A percentile compares a stretch with the other conserved stretches of the same genome.
These are phyloP conservation scores for Pseudomyrmex pallidus DNA, from an alignment of 1,140 invertebrate species.

Conservation along the genomic window DNA sequence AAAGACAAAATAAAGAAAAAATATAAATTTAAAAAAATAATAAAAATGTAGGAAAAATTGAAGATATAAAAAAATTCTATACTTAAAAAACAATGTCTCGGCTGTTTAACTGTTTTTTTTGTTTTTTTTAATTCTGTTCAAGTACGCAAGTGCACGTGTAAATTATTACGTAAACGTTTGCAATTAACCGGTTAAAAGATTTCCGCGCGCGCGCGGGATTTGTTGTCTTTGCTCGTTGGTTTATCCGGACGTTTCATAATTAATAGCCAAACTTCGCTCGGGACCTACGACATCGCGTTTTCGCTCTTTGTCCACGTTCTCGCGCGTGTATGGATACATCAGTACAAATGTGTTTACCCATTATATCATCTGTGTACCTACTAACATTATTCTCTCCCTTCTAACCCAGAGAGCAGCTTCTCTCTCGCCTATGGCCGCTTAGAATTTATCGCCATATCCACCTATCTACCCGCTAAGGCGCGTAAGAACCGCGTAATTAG, in stretches of 20 bases:
- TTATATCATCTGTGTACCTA: constrained; percentile 48
- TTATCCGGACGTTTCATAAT: constrained; percentile 44
- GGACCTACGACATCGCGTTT: constrained; percentile 21
- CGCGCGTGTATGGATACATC: constrained; percentile 38
- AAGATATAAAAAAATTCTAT: too few species aligned
- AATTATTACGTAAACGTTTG: not conserved
- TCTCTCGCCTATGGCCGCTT: constrained; percentile 49
- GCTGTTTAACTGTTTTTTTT: not conserved
- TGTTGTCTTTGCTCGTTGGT: constrained; percentile 10
- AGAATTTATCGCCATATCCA: constrained; percentile 70
- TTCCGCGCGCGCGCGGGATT: not conserved
- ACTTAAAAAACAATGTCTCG: too few species aligned
- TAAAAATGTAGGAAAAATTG: too few species aligned
- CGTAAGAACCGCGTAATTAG: constrained; percentile 76
- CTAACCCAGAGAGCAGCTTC: constrained; percentile 67
- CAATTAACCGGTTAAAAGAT: constrained; percentile 21
- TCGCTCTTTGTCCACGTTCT: constrained; percentile 39
- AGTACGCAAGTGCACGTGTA: not conserved
- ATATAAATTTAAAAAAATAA: too few species aligned
- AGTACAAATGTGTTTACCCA: constrained; percentile 53
- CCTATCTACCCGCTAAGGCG: constrained; percentile 68
- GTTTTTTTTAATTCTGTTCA: not conserved
- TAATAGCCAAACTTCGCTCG: constrained; percentile 42
- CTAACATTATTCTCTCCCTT: constrained; percentile 72
- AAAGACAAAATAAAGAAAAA: too few species aligned